Percentiles rank a stretch among this genome's conserved stretches.
Evolutionary conservation across 2,113 vertebrate genomes (phyloP).

Genomic region (Mobula hypostoma): DNA sequence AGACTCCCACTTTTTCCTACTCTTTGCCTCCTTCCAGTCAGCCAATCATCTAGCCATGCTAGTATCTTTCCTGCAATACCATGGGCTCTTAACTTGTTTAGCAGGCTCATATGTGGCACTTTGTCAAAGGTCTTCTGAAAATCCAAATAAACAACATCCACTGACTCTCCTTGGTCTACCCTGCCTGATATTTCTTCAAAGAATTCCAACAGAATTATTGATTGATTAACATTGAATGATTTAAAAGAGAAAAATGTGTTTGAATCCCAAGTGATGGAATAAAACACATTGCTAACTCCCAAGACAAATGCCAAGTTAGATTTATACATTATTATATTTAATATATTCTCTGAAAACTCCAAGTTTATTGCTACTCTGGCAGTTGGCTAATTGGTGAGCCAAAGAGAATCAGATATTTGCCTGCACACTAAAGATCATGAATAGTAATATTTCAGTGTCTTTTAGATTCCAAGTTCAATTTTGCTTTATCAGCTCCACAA

Average conservation of each 20-base stretch:
- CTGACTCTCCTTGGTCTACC: too few species aligned
- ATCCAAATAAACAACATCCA: too few species aligned
- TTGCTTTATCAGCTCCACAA: neutral
- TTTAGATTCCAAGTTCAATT: neutral
- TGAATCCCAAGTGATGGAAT: neutral
- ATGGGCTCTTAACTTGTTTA: too few species aligned
- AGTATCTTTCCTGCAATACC: too few species aligned
- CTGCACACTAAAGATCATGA: neutral
- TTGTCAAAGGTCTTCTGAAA: too few species aligned
- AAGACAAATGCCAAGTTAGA: neutral
- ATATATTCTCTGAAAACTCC: neutral
- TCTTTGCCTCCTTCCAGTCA: too few species aligned
- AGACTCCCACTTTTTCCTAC: too few species aligned
- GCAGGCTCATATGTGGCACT: too few species aligned
- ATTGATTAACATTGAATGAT: neutral
- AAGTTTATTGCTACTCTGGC: neutral
- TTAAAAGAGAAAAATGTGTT: neutral
- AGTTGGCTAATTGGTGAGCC: neutral
- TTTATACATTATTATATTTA: neutral
- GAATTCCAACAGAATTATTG: too few species aligned
- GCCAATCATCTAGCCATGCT: too few species aligned
- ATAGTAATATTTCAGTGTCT: neutral
- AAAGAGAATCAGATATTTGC: neutral
- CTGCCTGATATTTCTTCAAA: too few species aligned
- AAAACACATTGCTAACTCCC: neutral